Percentiles rank a stretch among this genome's conserved stretches.
Evolutionary conservation across 2,797 vertebrate species (phyloP).

Genomic region (Fundulus diaphanus): DNA sequence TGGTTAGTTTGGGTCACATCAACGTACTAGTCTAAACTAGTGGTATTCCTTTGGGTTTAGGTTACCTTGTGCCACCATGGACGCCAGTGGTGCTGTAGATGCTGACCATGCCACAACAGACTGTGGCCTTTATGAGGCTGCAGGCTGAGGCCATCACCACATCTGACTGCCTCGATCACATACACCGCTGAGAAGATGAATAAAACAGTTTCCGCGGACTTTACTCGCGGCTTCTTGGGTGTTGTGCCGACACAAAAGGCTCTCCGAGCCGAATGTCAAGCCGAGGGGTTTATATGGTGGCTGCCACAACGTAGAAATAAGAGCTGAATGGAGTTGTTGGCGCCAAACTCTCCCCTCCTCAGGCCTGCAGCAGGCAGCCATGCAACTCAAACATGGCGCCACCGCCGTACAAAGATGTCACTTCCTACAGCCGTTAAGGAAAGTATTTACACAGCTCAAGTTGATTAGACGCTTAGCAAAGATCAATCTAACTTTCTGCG

Average conservation of each 20-base stretch:
- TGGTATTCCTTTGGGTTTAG: not conserved
- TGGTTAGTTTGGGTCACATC: not conserved
- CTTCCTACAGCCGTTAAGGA: constrained; percentile 60
- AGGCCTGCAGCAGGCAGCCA: constrained; percentile 41
- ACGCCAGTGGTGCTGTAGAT: too few species aligned
- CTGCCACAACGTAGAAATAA: not conserved
- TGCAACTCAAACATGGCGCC: constrained; percentile 78
- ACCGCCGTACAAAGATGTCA: constrained; percentile 66
- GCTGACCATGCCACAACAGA: too few species aligned
- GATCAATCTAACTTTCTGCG: rapidly evolving
- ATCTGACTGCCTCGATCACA: not conserved
- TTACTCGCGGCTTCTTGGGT: too few species aligned
- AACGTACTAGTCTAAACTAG: not conserved
- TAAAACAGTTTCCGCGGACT: not conserved
- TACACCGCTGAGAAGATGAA: not conserved
- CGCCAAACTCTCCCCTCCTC: constrained; percentile 74
- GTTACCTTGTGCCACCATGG: too few species aligned
- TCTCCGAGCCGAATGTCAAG: not conserved
- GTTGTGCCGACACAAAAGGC: too few species aligned
- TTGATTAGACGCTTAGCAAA: rapidly evolving
- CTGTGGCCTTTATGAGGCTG: not conserved
- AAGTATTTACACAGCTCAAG: not conserved
- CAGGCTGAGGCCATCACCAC: not conserved
- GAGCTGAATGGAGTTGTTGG: constrained; percentile 65
- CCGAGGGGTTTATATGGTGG: not conserved